Evolutionary conservation across 2,888 invertebrate genomes (phyloP).

Genomic region (Harpalus rubripes): DNA sequence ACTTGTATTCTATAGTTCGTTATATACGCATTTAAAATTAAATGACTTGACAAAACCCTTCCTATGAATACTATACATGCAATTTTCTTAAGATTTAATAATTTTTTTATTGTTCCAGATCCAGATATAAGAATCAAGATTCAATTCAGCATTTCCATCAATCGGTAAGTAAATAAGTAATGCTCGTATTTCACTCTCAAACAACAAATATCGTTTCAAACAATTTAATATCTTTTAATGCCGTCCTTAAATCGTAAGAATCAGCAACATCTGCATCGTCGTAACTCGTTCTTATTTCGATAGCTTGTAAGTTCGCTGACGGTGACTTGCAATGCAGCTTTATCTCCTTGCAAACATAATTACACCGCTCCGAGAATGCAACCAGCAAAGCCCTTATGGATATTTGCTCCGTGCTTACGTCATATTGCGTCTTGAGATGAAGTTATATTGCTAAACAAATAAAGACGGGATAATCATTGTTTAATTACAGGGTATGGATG

Average conservation of each 20-base stretch:
- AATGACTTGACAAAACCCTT: no score
- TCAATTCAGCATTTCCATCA: neutral
- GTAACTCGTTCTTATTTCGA: conserved; percentile 29
- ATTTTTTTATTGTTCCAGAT: no score
- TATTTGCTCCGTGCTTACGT: conserved; percentile 21
- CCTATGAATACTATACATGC: no score
- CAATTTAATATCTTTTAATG: conserved; percentile 5
- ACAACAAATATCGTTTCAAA: neutral
- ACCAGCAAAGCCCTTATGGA: conserved; percentile 26
- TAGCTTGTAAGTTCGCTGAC: conserved; percentile 12
- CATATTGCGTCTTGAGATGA: conserved; percentile 39
- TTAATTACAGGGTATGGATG: neutral
- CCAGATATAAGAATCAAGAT: no score
- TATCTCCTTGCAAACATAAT: conserved; percentile 48
- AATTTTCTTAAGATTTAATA: no score
- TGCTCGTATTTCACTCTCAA: no score
- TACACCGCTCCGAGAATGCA: conserved; percentile 27
- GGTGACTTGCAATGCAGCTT: neutral
- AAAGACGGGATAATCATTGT: neutral
- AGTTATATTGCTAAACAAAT: neutral
- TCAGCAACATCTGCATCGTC: conserved; percentile 6
- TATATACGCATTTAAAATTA: no score
- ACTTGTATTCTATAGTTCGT: no score
- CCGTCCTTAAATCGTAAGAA: neutral
- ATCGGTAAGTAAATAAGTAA: no score